phyloP scores from a whole-genome alignment of 1,140 invertebrate genomes.

The Hycleus cichorii region DNA sequence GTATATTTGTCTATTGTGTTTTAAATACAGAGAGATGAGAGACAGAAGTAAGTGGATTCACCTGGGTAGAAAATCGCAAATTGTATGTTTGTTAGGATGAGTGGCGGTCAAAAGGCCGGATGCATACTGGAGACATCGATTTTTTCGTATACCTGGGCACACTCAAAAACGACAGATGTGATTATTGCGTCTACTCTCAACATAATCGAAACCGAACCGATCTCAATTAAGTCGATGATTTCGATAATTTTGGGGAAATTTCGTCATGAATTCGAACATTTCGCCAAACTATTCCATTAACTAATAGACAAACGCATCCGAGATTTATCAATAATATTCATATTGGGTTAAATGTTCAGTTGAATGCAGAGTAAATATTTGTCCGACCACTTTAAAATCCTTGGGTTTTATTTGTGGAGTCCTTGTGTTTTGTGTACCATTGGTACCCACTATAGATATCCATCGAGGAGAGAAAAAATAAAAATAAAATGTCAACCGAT shows the following conservation, averaged over 20 bases:
- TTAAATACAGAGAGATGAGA: no score
- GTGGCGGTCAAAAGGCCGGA: slow-evolving; percentile 2
- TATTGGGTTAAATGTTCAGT: neutral
- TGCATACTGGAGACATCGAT: neutral
- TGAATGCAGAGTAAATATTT: slow-evolving; percentile 20
- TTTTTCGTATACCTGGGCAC: neutral
- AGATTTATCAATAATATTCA: neutral
- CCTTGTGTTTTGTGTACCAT: slow-evolving; percentile 1
- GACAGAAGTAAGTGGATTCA: neutral
- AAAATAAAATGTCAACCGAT: slow-evolving; percentile 26
- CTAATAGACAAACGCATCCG: no score
- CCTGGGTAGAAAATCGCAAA: slow-evolving; percentile 5
- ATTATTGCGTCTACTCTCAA: neutral
- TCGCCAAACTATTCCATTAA: no score
- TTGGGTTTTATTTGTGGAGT: slow-evolving; percentile 12
- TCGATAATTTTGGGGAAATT: no score
- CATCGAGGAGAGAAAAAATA: neutral
- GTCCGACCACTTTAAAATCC: slow-evolving; percentile 18
- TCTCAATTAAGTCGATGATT: no score
- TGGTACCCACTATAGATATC: no score
- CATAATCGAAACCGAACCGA: no score
- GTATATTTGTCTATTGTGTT: no score
- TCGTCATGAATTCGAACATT: no score
- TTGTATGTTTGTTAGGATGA: slow-evolving; percentile 5
- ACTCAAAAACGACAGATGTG: slow-evolving; percentile 5